A percentile compares a stretch with the other conserved stretches of the same genome.
Conservation (phyloP, 2,113 vertebrate species). For the Anhinga rufa region DNA sequence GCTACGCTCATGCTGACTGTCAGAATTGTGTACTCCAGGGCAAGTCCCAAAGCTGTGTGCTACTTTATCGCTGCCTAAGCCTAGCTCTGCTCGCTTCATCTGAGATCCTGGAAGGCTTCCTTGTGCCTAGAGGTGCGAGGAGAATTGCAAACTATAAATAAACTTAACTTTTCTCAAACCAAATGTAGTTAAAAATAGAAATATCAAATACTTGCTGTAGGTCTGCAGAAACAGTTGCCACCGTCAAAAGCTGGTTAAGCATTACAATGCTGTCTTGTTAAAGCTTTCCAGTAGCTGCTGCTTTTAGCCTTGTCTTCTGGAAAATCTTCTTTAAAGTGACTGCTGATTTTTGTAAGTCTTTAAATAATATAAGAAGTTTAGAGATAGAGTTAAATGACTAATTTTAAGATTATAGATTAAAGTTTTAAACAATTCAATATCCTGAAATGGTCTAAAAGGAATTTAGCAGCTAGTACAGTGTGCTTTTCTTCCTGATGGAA, state of each 20-base stretch:
- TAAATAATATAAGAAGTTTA: neutral
- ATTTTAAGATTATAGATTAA: too few species aligned
- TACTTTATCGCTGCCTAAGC: neutral
- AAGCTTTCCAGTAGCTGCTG: neutral
- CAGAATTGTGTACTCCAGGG: neutral
- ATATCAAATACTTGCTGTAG: neutral
- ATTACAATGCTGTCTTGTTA: neutral
- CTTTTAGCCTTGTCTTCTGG: neutral
- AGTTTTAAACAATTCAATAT: neutral
- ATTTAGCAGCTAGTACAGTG: neutral
- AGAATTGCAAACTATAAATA: neutral
- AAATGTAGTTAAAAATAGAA: neutral
- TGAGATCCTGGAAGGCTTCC: neutral
- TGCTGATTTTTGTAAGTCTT: neutral
- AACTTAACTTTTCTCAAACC: neutral
- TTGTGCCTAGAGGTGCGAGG: neutral
- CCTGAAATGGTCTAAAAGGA: neutral
- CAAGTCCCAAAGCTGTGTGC: neutral
- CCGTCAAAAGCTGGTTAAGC: neutral
- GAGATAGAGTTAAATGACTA: too few species aligned
- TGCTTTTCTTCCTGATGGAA: neutral
- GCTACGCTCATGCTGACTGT: rapidly evolving
- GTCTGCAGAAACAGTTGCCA: neutral
- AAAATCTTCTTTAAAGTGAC: neutral
- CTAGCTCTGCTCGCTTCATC: neutral